Conservation (phyloP, 2,888 invertebrate genomes). For the Diadromus collaris region DNA sequence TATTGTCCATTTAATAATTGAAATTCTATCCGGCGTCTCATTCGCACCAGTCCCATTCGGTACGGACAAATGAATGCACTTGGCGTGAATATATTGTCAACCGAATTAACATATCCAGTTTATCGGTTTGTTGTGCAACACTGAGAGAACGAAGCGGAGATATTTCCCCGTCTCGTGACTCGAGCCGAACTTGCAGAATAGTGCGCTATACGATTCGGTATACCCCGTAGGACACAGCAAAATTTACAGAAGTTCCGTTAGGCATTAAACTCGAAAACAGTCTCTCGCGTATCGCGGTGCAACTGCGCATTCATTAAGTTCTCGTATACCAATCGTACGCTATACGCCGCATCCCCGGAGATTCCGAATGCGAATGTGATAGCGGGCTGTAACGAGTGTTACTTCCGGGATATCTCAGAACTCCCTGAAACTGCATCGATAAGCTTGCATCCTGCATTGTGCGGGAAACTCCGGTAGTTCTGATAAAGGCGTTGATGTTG, state of each 20-base stretch:
- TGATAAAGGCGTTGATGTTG: not conserved
- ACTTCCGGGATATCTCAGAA: constrained; percentile 50
- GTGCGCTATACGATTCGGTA: constrained; percentile 4
- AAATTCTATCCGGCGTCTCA: constrained; percentile 30
- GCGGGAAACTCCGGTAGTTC: not conserved
- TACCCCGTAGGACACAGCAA: constrained; percentile 13
- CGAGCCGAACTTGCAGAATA: constrained; percentile 37
- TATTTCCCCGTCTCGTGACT: constrained; percentile 41
- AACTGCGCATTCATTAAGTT: constrained; percentile 48
- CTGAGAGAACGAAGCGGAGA: constrained; percentile 31
- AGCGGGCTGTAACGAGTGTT: constrained; percentile 43
- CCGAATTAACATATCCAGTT: constrained; percentile 50
- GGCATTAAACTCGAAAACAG: constrained; percentile 47
- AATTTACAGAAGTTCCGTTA: constrained; percentile 52
- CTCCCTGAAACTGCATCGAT: constrained; percentile 31
- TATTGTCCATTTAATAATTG: constrained; percentile 58
- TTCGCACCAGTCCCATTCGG: constrained; percentile 13
- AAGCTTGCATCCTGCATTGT: constrained; percentile 25
- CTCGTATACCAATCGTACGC: constrained; percentile 44
- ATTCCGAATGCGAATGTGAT: constrained; percentile 43
- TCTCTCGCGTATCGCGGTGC: constrained; percentile 23
- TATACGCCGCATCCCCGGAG: constrained; percentile 29
- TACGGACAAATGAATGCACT: constrained; percentile 28
- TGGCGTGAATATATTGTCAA: constrained; percentile 48
- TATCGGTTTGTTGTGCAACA: constrained; percentile 47